phyloP scores from a whole-genome alignment of 1,140 invertebrate genomes.

The Drosophila ogumai region DNA sequence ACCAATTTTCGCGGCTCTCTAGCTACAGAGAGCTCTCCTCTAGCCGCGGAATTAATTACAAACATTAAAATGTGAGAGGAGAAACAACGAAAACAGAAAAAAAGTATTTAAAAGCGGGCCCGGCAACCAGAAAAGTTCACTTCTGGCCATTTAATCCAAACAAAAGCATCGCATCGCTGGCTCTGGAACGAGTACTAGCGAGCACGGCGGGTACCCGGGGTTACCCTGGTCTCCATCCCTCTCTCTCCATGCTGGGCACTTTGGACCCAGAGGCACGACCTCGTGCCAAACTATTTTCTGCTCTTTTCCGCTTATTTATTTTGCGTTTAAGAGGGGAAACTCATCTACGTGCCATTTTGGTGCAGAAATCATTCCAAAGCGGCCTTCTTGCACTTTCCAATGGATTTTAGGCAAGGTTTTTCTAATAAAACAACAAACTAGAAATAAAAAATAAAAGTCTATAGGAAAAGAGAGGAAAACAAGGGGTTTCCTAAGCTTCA shows the following conservation, averaged over 20 bases:
- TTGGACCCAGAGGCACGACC: conserved; percentile 46
- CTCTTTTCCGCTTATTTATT: conserved; percentile 32
- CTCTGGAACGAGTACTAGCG: conserved; percentile 2
- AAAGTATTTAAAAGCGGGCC: conserved; percentile 28
- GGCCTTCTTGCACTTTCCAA: conserved; percentile 22
- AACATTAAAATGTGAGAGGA: conserved; percentile 50
- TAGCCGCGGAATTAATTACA: conserved; percentile 61
- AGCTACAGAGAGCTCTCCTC: conserved; percentile 16
- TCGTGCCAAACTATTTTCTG: conserved; percentile 22
- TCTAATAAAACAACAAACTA: neutral
- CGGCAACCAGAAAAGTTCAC: conserved; percentile 37
- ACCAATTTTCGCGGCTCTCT: conserved; percentile 31
- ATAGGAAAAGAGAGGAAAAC: neutral
- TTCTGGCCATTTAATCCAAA: conserved; percentile 60
- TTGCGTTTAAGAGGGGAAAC: conserved; percentile 30
- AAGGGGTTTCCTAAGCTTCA: neutral
- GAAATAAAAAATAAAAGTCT: neutral
- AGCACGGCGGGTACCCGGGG: no score
- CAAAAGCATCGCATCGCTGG: conserved; percentile 24
- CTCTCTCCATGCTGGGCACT: conserved; percentile 3
- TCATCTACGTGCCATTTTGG: conserved; percentile 58
- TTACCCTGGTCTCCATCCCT: neutral
- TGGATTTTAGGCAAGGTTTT: neutral
- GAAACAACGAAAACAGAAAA: neutral
- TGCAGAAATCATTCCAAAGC: neutral